Evolutionary conservation across 2,888 invertebrate species (phyloP), one percentile per base, ranked within the genome.

Genomic region (Melolontha melolontha): DNA sequence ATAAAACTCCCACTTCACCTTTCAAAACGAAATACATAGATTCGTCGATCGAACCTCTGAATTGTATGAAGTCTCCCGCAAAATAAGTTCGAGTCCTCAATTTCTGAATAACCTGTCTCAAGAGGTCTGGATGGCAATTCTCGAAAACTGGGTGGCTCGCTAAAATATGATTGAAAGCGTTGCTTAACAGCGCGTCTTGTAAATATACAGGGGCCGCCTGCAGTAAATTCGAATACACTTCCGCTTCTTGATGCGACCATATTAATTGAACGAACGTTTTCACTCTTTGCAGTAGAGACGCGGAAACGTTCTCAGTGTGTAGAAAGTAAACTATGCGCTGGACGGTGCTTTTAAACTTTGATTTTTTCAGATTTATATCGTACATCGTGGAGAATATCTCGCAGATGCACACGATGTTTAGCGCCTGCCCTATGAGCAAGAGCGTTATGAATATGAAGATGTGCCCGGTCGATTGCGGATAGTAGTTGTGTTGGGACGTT

Each of bases 1-100:
- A 34, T 11, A 70, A 44, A 41, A 59, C 54, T 5, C 51, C 47
- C 10, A 70, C 65, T 22, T 65, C 62, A 6, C 68, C 70, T n/a
- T 63, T 29, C 39, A 64, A 51, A 47, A 70, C 55, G 14, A 70
- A 70, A 63, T 70, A 70, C 70, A 70, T 70, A 16, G 63, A 55
- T 14, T 39, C 47, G 22, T 70, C 67, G 39, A 70, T 63, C 8
- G 59, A 34, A 16, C 68, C 70, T 40, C 40, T 70, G 44, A 70
- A 70, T 42, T 64, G 62, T 17, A 70, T 52, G 34, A 63, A 70
- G 22, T 70, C 68, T 16, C 66, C 66, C 8, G 39, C 14, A 50
- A 64, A 70, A 40, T 68, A 70, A 7, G 57, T 63, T n/a, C 44
- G 51, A 12, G 16, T 59, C 16, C 29, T 40, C 17, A 68, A 14